Conservation (phyloP, 2,113 vertebrate genomes). For the Tringa solitaria region DNA sequence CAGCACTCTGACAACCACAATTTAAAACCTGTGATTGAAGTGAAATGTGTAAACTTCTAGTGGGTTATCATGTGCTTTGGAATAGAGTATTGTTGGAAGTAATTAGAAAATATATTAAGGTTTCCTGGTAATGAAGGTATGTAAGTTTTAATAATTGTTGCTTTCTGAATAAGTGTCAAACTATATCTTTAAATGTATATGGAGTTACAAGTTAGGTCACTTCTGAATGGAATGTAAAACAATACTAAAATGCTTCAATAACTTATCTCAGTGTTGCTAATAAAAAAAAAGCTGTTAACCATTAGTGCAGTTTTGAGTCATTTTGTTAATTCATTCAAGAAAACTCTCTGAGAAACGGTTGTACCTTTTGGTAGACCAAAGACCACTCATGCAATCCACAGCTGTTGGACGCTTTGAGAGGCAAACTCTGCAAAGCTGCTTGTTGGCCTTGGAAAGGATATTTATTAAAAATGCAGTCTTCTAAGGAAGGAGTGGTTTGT, state of each 20-base stretch:
- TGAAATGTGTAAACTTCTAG: slow-evolving; percentile 78
- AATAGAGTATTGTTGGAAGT: slow-evolving; percentile 79
- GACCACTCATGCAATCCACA: background rate
- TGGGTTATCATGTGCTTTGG: slow-evolving; percentile 77
- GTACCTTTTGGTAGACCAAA: background rate
- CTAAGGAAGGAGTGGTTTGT: background rate
- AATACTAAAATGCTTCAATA: slow-evolving; percentile 82
- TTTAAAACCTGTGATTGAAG: slow-evolving; percentile 75
- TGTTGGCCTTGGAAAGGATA: background rate
- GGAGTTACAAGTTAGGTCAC: slow-evolving; percentile 82
- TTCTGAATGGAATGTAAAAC: slow-evolving; percentile 83
- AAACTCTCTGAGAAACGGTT: slow-evolving; percentile 26
- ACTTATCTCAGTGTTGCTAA: slow-evolving; percentile 84
- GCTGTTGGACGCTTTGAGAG: background rate
- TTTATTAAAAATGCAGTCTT: background rate
- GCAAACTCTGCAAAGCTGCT: background rate
- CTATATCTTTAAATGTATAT: slow-evolving; percentile 81
- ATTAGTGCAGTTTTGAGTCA: slow-evolving; percentile 80
- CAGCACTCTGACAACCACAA: slow-evolving; percentile 66
- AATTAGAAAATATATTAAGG: slow-evolving; percentile 77
- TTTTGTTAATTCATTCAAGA: slow-evolving; percentile 73
- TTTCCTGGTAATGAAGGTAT: slow-evolving; percentile 82
- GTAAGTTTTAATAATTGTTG: slow-evolving; percentile 81
- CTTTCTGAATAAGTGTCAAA: slow-evolving; percentile 81
- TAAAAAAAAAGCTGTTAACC: slow-evolving; percentile 84